phyloP scores from a whole-genome alignment of 2,888 invertebrate genomes.

The Nomada lathburiana region DNA sequence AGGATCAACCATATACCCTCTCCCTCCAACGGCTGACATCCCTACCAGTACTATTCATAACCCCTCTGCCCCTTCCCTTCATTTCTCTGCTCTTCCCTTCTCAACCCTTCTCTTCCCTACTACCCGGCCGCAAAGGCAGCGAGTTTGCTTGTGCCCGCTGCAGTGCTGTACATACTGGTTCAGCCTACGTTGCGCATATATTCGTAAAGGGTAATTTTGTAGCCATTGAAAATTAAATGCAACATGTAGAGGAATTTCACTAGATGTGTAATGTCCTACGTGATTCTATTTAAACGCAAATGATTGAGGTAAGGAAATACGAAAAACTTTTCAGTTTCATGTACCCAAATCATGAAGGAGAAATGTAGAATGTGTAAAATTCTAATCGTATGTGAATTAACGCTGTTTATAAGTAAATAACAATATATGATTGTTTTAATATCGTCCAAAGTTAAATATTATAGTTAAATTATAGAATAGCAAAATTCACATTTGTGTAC shows the following conservation, averaged over 20 bases:
- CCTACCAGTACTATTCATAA: constrained; percentile 57
- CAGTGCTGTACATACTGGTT: constrained; percentile 72
- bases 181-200: not conserved
- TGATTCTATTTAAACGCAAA: too few relatives aligned
- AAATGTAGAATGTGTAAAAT: too few relatives aligned
- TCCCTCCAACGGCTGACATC: constrained; percentile 62
- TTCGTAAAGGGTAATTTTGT: constrained; percentile 9
- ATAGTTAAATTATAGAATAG: too few relatives aligned
- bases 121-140: constrained; percentile 68
- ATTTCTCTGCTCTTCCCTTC: constrained; percentile 57
- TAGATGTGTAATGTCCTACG: not conserved
- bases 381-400: too few relatives aligned
- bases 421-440: too few relatives aligned
- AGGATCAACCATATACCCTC: constrained; percentile 73
- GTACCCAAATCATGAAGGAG: too few relatives aligned
- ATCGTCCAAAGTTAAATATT: too few relatives aligned
- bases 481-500: too few relatives aligned
- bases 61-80: constrained; percentile 44
- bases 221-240: not conserved
- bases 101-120: constrained; percentile 61
- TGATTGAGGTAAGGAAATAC: too few relatives aligned
- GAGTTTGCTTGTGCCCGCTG: constrained; percentile 72
- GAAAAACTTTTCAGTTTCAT: too few relatives aligned
- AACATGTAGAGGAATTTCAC: not conserved
- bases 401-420: too few relatives aligned